phyloP scores from a whole-genome alignment of 92 coral and sea anemone genomes.

The Phenganax marumi region DNA sequence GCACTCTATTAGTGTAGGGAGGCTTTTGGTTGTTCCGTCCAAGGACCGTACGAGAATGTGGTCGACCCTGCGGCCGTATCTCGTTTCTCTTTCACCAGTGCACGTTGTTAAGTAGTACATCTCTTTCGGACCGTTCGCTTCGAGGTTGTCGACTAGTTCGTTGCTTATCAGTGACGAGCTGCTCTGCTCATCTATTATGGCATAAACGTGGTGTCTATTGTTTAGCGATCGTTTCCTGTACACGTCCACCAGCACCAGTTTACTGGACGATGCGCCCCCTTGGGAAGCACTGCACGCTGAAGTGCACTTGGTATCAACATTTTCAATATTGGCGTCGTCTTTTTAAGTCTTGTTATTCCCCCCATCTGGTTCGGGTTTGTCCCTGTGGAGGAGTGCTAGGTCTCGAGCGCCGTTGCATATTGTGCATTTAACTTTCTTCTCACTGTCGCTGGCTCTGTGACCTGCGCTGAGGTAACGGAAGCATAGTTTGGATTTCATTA shows the following conservation, averaged over 20 bases:
- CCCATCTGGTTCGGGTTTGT: not conserved
- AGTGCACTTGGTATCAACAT: slow-evolving; percentile 34
- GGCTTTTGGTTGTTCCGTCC: not conserved
- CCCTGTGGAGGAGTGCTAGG: slow-evolving; percentile 34
- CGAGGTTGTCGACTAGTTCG: slow-evolving; percentile 48
- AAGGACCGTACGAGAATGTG: no score
- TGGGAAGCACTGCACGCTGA: slow-evolving; percentile 1
- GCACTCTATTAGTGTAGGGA: slow-evolving; percentile 57
- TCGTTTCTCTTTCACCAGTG: slow-evolving; percentile 47
- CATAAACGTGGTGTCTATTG: slow-evolving; percentile 40
- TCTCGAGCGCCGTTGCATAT: slow-evolving; percentile 12
- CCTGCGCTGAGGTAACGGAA: not conserved
- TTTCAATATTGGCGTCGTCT: not conserved
- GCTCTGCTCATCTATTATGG: slow-evolving; percentile 53
- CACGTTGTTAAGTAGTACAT: slow-evolving; percentile 54
- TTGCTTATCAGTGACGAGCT: slow-evolving; percentile 52
- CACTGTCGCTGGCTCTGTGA: not conserved
- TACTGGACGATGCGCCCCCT: slow-evolving; percentile 43
- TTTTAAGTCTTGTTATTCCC: slow-evolving; percentile 5
- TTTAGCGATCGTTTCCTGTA: slow-evolving; percentile 35
- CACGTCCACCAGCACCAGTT: slow-evolving; percentile 46
- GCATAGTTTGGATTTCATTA: slow-evolving; percentile 1
- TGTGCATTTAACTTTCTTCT: not conserved
- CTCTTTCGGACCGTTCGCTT: slow-evolving; percentile 38
- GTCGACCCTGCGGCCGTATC: slow-evolving; percentile 41